Conservation (phyloP, 1,140 invertebrate genomes). For the Phthorimaea operculella region DNA sequence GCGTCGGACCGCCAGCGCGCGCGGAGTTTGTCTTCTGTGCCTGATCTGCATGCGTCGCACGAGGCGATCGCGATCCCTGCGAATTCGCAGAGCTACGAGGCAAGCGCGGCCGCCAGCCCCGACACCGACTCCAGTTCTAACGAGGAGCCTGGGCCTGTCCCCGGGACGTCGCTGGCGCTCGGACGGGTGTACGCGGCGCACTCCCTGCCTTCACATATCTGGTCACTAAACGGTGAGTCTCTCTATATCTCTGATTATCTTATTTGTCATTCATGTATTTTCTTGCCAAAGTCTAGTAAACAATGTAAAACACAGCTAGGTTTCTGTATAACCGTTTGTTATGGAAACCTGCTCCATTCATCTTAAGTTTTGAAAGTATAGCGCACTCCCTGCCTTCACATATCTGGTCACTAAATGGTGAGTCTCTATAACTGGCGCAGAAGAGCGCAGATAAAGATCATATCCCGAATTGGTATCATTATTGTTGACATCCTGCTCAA, state of each 20-base stretch:
- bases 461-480: no score
- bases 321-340: no score
- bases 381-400: constrained; percentile 90
- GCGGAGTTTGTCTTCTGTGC: constrained; percentile 84
- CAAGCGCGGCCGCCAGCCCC: constrained; percentile 69
- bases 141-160: constrained; percentile 59
- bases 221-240: constrained; percentile 87
- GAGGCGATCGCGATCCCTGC: constrained; percentile 70
- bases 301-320: no score
- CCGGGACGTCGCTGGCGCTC: constrained; percentile 69
- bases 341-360: no score
- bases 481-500: no score
- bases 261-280: background rate
- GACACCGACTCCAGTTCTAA: constrained; percentile 73
- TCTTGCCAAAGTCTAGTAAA: no score
- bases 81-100: constrained; percentile 69
- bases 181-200: constrained; percentile 87
- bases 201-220: constrained; percentile 90
- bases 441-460: no score
- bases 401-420: constrained; percentile 91
- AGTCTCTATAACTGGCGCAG: no score
- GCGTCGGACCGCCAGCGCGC: constrained; percentile 81
- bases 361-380: no score
- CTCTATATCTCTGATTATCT: background rate
- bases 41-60: constrained; percentile 75